Conservation (phyloP, 1,140 invertebrate genomes). For the Diorhabda carinulata region DNA sequence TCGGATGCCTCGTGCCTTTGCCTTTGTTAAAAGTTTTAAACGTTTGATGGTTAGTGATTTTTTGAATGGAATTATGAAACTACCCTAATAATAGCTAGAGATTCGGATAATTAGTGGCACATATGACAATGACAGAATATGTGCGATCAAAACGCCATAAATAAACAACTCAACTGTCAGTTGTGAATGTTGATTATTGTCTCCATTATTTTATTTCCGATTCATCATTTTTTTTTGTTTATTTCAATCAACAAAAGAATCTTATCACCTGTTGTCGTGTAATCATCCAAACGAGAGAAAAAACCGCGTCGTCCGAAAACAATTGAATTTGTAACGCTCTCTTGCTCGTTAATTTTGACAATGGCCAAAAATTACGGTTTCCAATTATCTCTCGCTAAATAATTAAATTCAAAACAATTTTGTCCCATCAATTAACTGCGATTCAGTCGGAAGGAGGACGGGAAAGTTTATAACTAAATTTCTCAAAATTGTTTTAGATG, state of each 20-base stretch:
- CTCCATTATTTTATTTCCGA: too few species aligned
- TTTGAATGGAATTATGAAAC: too few species aligned
- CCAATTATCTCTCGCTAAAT: constrained; percentile 2
- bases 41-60: too few species aligned
- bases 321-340: constrained; percentile 2
- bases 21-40: too few species aligned
- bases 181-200: too few species aligned
- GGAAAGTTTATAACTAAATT: constrained; percentile 1
- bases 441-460: neutral
- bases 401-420: constrained; percentile 3
- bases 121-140: too few species aligned
- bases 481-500: constrained; percentile 2
- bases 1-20: too few species aligned
- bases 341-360: constrained; percentile 2
- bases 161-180: too few species aligned
- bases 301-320: neutral
- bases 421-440: constrained; percentile 1
- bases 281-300: constrained; percentile 1
- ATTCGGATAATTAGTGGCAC: too few species aligned
- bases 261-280: neutral
- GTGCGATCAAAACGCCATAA: too few species aligned
- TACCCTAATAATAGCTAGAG: too few species aligned
- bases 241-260: neutral
- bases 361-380: neutral
- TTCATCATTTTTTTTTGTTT: neutral